phyloP scores from a whole-genome alignment of 2,797 vertebrate species.

The Sarcoramphus papa region DNA sequence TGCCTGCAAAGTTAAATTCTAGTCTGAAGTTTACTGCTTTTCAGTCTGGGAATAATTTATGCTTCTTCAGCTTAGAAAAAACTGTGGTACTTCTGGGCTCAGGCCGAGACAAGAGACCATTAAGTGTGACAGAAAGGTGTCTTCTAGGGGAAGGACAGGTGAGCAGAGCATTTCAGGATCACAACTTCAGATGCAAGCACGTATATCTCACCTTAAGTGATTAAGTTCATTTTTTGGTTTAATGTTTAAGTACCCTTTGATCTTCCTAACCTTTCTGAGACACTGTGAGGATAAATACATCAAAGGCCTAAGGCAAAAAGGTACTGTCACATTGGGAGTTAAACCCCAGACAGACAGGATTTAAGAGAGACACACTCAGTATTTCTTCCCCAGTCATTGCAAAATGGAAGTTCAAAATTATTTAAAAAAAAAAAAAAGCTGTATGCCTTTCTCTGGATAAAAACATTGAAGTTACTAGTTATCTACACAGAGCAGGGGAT shows the following conservation, averaged over 20 bases:
- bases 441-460: not conserved
- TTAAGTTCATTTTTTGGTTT: not conserved
- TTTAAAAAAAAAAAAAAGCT: too few species aligned
- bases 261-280: not conserved
- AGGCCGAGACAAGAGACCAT: not conserved
- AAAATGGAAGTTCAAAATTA: not conserved
- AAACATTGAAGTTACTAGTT: not conserved
- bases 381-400: not conserved
- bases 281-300: not conserved
- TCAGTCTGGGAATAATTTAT: not conserved
- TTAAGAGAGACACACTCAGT: not conserved
- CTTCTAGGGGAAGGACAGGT: not conserved
- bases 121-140: not conserved
- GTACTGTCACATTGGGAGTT: not conserved
- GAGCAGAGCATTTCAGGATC: not conserved
- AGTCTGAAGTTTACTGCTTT: not conserved
- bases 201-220: not conserved
- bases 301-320: not conserved
- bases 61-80: not conserved
- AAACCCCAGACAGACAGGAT: not conserved
- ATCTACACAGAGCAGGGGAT: not conserved
- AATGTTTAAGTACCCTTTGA: not conserved
- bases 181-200: not conserved
- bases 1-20: not conserved
- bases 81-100: not conserved